Evolutionary conservation across 2,888 invertebrate species (phyloP).

Genomic region (Sussaba pulchella): DNA sequence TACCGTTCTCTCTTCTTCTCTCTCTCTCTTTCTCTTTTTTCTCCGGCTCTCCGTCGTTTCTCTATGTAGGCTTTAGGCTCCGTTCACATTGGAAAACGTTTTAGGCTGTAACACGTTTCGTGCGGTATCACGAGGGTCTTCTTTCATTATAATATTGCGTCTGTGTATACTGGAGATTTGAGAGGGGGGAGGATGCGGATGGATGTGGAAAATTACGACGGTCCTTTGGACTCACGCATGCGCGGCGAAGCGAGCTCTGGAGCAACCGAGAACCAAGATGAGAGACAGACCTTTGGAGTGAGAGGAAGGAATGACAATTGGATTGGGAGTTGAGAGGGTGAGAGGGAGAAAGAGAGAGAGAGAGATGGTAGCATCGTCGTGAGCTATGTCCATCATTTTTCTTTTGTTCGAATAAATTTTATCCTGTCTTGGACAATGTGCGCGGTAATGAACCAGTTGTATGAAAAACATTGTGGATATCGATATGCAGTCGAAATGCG

Average conservation of each 20-base stretch:
- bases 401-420: background rate
- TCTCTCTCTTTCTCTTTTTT: conserved; percentile 10
- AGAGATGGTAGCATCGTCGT: background rate
- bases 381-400: background rate
- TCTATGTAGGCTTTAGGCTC: conserved; percentile 39
- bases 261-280: background rate
- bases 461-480: background rate
- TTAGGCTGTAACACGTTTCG: background rate
- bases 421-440: background rate
- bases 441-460: background rate
- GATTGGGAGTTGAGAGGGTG: too few species aligned
- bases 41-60: conserved; percentile 15
- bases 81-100: conserved; percentile 27
- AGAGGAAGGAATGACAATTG: background rate
- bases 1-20: conserved; percentile 24
- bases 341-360: background rate
- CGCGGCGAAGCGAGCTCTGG: background rate
- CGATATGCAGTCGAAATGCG: too few species aligned
- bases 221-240: background rate
- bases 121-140: background rate
- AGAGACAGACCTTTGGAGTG: background rate
- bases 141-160: background rate
- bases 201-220: conserved; percentile 6
- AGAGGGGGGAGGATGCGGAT: background rate
- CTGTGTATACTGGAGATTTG: background rate